phyloP scores from a whole-genome alignment of 2,888 invertebrate genomes.

The Thecophora atra region DNA sequence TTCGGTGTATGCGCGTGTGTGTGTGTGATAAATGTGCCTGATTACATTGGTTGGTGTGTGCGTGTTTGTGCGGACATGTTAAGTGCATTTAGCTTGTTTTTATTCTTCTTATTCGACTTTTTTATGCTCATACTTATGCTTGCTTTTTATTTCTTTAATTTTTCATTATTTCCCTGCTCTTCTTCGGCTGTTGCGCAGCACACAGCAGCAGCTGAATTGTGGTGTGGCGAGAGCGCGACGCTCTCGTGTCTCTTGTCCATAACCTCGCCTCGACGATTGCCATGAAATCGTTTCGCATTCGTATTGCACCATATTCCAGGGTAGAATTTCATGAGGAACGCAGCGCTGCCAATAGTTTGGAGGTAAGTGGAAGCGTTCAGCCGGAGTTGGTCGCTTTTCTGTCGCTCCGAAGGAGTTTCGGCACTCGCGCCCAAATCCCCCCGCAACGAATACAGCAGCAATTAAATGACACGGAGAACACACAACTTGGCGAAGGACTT shows the following conservation, averaged over 20 bases:
- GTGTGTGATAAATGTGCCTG: not conserved
- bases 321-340: conserved; percentile 64
- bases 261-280: conserved; percentile 39
- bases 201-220: not conserved
- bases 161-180: conserved; percentile 22
- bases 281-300: conserved; percentile 48
- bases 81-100: conserved; percentile 42
- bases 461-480: not conserved
- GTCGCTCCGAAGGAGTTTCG: not conserved
- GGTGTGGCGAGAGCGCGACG: conserved; percentile 19
- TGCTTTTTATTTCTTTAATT: conserved; percentile 34
- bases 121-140: conserved; percentile 27
- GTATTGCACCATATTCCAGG: conserved; percentile 64
- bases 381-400: not conserved
- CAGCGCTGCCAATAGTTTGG: conserved; percentile 49
- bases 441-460: not conserved
- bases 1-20: not conserved
- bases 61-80: conserved; percentile 28
- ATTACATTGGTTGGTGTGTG: not conserved
- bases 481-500: not conserved
- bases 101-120: conserved; percentile 33
- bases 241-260: conserved; percentile 34
- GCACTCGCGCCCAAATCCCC: not conserved
- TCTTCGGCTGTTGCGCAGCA: conserved; percentile 37
- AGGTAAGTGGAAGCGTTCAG: conserved; percentile 23